Conservation (phyloP, 1,140 invertebrate species). For the Cheumatopsyche charites region DNA sequence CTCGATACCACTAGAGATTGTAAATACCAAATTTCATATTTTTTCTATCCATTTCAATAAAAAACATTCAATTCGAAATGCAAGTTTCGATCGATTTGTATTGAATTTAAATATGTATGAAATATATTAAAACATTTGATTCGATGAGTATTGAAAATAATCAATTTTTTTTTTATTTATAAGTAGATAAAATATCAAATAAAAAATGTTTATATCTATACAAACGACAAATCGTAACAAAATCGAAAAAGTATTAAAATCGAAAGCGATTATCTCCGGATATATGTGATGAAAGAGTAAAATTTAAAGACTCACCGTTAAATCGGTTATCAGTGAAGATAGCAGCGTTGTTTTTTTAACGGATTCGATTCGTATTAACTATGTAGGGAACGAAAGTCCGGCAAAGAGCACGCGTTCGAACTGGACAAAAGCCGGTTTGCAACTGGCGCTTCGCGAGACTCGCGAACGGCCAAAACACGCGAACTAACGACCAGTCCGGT, state of each 20-base stretch:
- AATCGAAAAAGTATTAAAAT: not conserved
- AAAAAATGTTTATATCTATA: not conserved
- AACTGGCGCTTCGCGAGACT: constrained; percentile 19
- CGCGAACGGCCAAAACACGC: constrained; percentile 27
- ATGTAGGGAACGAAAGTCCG: not conserved
- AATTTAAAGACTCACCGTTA: not conserved
- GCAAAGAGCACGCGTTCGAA: not conserved
- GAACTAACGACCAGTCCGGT: not conserved
- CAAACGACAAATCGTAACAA: no score
- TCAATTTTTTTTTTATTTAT: no score
- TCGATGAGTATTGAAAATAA: no score
- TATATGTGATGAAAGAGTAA: not conserved
- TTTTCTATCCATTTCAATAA: no score
- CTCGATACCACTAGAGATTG: not conserved
- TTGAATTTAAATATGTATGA: no score
- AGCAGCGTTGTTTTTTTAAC: no score
- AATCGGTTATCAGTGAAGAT: no score
- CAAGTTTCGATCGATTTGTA: no score
- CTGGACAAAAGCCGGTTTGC: constrained; percentile 29
- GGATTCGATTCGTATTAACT: no score
- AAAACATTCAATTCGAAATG: no score
- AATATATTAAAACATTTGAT: no score
- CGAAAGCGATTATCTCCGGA: not conserved
- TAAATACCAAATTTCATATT: no score
- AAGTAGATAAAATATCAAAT: not conserved